Evolutionary conservation across 1,140 invertebrate genomes (phyloP), one percentile per base, ranked within the genome.

Genomic region (Apis dorsata): DNA sequence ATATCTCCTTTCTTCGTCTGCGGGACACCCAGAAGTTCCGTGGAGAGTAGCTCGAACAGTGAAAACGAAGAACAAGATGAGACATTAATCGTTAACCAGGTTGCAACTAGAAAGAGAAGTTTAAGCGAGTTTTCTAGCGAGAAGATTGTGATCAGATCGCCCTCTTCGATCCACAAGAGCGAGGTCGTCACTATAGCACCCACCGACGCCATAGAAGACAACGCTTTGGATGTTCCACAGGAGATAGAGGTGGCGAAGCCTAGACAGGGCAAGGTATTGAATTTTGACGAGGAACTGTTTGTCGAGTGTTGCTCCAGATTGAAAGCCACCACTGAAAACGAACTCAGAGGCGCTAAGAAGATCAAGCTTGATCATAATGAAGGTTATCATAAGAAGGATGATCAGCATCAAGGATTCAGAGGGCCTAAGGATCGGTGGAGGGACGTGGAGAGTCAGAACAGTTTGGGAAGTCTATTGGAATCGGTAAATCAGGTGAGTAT

Each of bases 301-400:
- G 93, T 93, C 1, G 93, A 94, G 62, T 93, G 93, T 62, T 94
- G 93, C 77, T 94, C 93, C 0, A 91, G 93, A 63, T 68, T 94
- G 9, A 94, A 94, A 76, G 93, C 93, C 0, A 93, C 93, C 0
- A 92, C 92, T 0, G 93, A 94, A 69, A 94, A 93, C 24, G 93
- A 94, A 60, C 68, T 94, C 0, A 85, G 93, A 63, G 93, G 93
- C 0, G 91, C 93, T 0, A 94, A 94, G 55, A 94, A 94, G 71
- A 94, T 94, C 53, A 93, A 94, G 34, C 62, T 94, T 8, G 93
- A 94, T 78, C 93, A 93, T 24, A 83, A 71, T 1, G 92, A 92
- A 0, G 83, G 79, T 24, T 93, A 93, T 77, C 90, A 92, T 12
- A 90, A 74, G 11, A 90, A 89, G 15, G 92, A 93, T 1, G 91